These are phyloP conservation scores for Spialia ferax DNA, from an alignment of 2,888 invertebrate species.

Conservation along the genomic window DNA sequence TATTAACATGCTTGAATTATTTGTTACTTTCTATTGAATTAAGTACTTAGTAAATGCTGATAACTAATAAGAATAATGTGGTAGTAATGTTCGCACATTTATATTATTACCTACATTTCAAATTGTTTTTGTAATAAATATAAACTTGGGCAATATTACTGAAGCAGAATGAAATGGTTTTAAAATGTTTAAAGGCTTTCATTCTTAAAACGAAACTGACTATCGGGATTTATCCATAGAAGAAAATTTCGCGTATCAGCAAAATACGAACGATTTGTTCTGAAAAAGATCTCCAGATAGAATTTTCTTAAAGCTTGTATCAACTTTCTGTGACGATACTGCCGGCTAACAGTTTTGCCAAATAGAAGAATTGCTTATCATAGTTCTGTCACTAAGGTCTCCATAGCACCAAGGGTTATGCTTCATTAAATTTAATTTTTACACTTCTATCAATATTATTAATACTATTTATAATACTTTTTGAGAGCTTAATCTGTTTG, in stretches of 20 bases:
- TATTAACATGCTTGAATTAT: background rate
- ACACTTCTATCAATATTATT: too few relatives aligned
- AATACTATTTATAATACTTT: too few relatives aligned
- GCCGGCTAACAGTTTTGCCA: slow-evolving; percentile 14
- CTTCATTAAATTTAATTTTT: too few relatives aligned
- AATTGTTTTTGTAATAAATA: too few relatives aligned
- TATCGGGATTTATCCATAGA: slow-evolving; percentile 20
- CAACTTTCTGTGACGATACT: slow-evolving; percentile 23
- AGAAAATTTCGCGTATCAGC: slow-evolving; percentile 32
- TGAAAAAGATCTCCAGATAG: slow-evolving; percentile 20
- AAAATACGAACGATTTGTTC: slow-evolving; percentile 30
- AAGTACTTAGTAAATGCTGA: too few relatives aligned
- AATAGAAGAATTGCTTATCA: slow-evolving; percentile 1
- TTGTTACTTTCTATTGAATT: background rate
- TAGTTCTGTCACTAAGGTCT: too few relatives aligned
- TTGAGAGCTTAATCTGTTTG: too few relatives aligned
- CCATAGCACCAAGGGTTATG: too few relatives aligned
- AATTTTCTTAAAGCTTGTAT: slow-evolving; percentile 14
- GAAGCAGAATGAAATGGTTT: background rate
- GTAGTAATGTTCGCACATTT: too few relatives aligned
- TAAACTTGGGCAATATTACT: too few relatives aligned
- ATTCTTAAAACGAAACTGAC: slow-evolving; percentile 7
- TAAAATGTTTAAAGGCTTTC: background rate
- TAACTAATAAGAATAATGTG: too few relatives aligned
- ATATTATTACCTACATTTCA: too few relatives aligned